phyloP scores from a whole-genome alignment of 1,140 invertebrate genomes.

The Nautilus pompilius region DNA sequence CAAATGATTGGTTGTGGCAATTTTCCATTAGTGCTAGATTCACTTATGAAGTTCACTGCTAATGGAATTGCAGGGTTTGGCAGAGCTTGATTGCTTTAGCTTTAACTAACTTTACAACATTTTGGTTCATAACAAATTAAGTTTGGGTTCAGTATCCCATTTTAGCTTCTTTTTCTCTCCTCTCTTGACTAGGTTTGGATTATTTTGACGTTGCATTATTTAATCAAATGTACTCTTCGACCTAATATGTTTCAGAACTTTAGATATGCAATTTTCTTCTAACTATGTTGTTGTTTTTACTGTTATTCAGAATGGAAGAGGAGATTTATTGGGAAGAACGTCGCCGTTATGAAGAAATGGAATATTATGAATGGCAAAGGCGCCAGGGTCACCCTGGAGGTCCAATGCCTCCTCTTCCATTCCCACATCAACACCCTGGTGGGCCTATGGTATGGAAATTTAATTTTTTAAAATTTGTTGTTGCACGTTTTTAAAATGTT shows the following conservation, averaged over 20 bases:
- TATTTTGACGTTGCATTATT: no score
- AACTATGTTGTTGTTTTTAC: neutral
- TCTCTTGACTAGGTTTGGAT: no score
- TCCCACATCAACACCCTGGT: constrained; percentile 12
- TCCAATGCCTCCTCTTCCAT: constrained; percentile 30
- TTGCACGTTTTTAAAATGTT: neutral
- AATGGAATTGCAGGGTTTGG: no score
- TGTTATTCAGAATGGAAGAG: constrained; percentile 62
- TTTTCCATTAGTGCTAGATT: no score
- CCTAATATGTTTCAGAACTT: neutral
- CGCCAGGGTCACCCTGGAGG: constrained; percentile 62
- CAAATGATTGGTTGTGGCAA: no score
- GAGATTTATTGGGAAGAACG: constrained; percentile 86
- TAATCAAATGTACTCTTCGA: no score
- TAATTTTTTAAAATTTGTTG: neutral
- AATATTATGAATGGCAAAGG: constrained; percentile 78
- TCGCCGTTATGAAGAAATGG: constrained; percentile 73
- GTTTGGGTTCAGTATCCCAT: no score
- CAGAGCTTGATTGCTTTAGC: no score
- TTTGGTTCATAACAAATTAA: no score
- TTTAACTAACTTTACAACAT: no score
- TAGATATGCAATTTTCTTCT: neutral
- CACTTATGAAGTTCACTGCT: no score
- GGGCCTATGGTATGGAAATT: constrained; percentile 23
- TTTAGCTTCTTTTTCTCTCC: no score